phyloP scores from a whole-genome alignment of 1,140 invertebrate genomes.

The Pseudomyrmex gracilis region DNA sequence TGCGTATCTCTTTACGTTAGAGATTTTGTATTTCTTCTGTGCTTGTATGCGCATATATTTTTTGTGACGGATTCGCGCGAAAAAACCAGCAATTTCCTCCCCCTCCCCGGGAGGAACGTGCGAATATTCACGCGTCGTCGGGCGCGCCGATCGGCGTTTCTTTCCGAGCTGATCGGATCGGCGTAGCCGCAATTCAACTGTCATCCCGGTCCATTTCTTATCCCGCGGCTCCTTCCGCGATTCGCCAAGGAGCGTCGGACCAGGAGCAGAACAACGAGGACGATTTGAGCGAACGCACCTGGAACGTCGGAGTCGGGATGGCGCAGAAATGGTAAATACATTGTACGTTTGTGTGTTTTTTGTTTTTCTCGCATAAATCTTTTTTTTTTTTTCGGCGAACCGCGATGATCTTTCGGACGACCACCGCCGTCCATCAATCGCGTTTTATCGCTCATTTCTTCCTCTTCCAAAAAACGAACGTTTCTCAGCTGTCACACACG shows the following conservation, averaged over 20 bases:
- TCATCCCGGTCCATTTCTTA: neutral
- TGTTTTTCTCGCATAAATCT: neutral
- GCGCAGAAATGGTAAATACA: slow-evolving; percentile 71
- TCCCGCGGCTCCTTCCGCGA: neutral
- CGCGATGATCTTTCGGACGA: neutral
- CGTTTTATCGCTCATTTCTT: neutral
- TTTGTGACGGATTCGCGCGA: neutral
- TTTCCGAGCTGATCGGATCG: neutral
- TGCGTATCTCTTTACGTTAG: slow-evolving; percentile 50
- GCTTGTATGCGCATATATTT: neutral
- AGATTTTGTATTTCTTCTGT: slow-evolving; percentile 3
- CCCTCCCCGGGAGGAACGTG: no score
- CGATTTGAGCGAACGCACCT: slow-evolving; percentile 59
- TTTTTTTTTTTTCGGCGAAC: neutral
- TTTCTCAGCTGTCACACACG: slow-evolving; percentile 9
- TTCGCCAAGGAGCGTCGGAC: slow-evolving; percentile 38
- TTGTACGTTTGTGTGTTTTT: neutral
- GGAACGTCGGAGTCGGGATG: slow-evolving; percentile 58
- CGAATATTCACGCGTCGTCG: neutral
- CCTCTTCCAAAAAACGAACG: neutral
- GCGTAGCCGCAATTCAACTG: neutral
- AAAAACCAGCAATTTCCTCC: no score
- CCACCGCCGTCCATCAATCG: neutral
- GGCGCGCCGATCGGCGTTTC: neutral
- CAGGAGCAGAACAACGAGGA: slow-evolving; percentile 50